Evolutionary conservation across 2,797 vertebrate genomes (phyloP), one percentile per base, ranked within the genome.

Genomic region (Eulemur coronatus): DNA sequence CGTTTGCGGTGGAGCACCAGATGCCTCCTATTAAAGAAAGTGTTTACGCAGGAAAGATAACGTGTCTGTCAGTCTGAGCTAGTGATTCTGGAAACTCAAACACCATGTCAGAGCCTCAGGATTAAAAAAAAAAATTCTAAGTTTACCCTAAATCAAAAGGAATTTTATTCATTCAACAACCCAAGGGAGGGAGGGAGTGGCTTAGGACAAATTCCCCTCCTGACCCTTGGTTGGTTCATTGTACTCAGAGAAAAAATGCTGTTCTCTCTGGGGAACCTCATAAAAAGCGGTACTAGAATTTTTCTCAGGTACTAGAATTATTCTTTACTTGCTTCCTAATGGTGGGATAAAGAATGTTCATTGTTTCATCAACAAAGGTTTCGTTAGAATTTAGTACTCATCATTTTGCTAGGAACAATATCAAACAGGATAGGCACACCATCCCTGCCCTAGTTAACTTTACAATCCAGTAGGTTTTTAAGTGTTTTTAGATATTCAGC

Each of bases 21-120:
- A 97, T 97, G 96, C 67, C 89, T 86, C 93, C 97, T 97, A 84
- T 97, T 97, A 98, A 95, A 96, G 97, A 97, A 98, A 98, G 97
- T 96, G 97, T 98, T 98, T 98, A 97, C 98, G 95, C 92, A 97
- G 96, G 97, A 98, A 95, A 89, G 93, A 88, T 87, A 81, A 94
- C 0, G 0, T 73, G 88, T 96, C 97, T 97, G 97, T 97, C 97
- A 95, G 95, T 7, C 17, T 84, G 6, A 84, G 8, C 67, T 30
- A 20, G 0, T 52, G 30, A 57, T 72, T 89, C 95, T 84, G 93
- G 96, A 97, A 98, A 95, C 97, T 61, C 17, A 0, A 76, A 92
- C 5, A 43, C 69, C 30, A 5, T 22, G 28, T 48, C 70, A 80
- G 70, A 95, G 52, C 78, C 57, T 82, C 26, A 24, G 38, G 33